Conservation (phyloP, 2,797 vertebrate species). For the Tokudaia tokunoshimensis region DNA sequence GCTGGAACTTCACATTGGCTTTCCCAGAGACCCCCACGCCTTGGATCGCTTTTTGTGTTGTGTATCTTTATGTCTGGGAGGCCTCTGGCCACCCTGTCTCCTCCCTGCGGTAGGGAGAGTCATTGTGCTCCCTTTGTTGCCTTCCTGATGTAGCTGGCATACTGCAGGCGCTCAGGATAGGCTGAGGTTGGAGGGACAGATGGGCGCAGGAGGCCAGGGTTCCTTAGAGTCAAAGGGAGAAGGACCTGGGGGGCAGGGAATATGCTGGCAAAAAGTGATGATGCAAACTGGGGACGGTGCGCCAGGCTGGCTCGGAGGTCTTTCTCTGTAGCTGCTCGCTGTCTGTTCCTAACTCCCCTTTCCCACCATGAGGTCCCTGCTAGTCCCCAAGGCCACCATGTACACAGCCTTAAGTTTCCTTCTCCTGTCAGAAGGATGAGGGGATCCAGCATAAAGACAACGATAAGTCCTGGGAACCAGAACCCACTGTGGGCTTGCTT, state of each 20-base stretch:
- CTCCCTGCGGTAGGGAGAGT: background rate
- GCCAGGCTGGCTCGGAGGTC: accelerated
- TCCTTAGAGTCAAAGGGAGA: background rate
- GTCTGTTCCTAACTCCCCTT: background rate
- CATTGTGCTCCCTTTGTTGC: accelerated
- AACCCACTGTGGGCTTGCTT: background rate
- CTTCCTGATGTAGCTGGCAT: background rate
- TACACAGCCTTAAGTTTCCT: background rate
- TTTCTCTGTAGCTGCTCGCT: background rate
- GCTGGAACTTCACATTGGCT: accelerated
- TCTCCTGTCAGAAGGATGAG: background rate
- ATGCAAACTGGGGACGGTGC: background rate
- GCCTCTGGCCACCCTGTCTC: background rate
- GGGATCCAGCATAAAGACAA: background rate
- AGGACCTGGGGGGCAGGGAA: background rate
- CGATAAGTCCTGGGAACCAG: background rate
- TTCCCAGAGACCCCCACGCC: accelerated
- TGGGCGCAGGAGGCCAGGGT: background rate
- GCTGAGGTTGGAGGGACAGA: background rate
- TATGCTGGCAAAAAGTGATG: background rate
- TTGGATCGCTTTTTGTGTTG: too few species aligned
- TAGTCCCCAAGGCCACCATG: too few species aligned
- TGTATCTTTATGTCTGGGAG: background rate
- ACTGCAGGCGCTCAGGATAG: background rate
- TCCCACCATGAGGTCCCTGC: background rate